Base-by-base conservation (phyloP, 2,888 invertebrate genomes). In the Hypselothyrea guttata region DNA sequence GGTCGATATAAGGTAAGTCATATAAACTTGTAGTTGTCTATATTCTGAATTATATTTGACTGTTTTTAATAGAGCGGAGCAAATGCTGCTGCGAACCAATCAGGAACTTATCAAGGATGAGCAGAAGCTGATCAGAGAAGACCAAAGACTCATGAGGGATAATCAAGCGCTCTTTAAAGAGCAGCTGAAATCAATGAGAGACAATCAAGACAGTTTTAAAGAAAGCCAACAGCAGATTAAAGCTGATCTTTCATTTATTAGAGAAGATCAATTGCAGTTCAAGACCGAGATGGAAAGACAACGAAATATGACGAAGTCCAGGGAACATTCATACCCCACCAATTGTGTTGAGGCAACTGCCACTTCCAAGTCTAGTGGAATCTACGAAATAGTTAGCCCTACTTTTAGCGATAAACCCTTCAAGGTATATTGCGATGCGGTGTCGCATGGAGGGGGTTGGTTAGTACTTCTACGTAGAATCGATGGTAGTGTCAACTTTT, bases 401-500 rank as follows among this genome's bases (percentile, higher is more conserved):
- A 46, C 42, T 31, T 71, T 49, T 30, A 67, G 72, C 49, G 15
- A 40, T 8, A 7, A 49, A 7, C 56, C 72, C 0, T 71, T 69
- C 30, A 28, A 37, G 11, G 72, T 71, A 9, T 33, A 49, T 13
- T 71, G 71, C 11, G 60, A 72, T 28, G 37, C 38, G 4, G 13
- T 53, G 0, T 57, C 46, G 7, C 41, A 42, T 0, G 57, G 60
- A 0, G 72, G 72, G 1, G 52, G 57, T 7, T 68, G 72, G 71
- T 63, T 58, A 1, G 18, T 60, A 0, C 5, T 71, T 13, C 18
- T 71, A 15, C 47, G 53, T 1, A 52, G 71, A 0, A 34, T 33
- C 0, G 59, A 67, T 18, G 71, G 72, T 2, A 56, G 54, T 33
- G 63, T 63, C 7, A 34, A 64, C 11, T 71, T 71, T n/a, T 40